phyloP scores from a whole-genome alignment of 2,113 vertebrate genomes.

The Benitochromis conjunctus region DNA sequence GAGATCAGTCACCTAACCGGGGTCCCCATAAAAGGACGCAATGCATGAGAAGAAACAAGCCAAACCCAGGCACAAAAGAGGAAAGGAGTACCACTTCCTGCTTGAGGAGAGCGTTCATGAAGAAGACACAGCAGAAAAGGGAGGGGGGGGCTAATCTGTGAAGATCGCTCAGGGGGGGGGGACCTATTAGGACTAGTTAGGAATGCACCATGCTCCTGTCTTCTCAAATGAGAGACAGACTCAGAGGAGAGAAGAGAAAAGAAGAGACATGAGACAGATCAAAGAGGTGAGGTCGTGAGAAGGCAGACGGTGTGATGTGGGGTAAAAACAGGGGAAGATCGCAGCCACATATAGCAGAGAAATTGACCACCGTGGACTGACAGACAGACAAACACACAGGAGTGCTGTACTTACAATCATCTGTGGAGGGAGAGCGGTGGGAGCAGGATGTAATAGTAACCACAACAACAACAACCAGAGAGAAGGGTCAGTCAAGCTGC shows the following conservation, averaged over 20 bases:
- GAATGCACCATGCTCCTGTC: constrained; percentile 81
- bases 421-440: constrained; percentile 82
- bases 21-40: constrained; percentile 49
- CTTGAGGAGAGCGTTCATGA: constrained; percentile 46
- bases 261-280: constrained; percentile 34
- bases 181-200: constrained; percentile 66
- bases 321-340: constrained; percentile 52
- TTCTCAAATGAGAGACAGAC: constrained; percentile 54
- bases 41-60: constrained; percentile 69
- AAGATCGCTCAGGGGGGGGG: constrained; percentile 22
- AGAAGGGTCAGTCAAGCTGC: constrained; percentile 79
- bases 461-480: constrained; percentile 78
- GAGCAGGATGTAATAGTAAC: constrained; percentile 78
- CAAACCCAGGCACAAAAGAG: constrained; percentile 51
- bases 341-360: constrained; percentile 85
- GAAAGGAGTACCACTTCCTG: constrained; percentile 67
- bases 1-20: constrained; percentile 49
- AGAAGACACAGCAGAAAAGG: constrained; percentile 37
- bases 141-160: constrained; percentile 40
- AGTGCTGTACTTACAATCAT: constrained; percentile 99
- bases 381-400: constrained; percentile 89
- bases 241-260: constrained; percentile 42
- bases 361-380: constrained; percentile 81
- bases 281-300: constrained; percentile 34
- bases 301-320: constrained; percentile 46